Conservation (phyloP, 2,113 vertebrate genomes). For the Bubo blakistoni region DNA sequence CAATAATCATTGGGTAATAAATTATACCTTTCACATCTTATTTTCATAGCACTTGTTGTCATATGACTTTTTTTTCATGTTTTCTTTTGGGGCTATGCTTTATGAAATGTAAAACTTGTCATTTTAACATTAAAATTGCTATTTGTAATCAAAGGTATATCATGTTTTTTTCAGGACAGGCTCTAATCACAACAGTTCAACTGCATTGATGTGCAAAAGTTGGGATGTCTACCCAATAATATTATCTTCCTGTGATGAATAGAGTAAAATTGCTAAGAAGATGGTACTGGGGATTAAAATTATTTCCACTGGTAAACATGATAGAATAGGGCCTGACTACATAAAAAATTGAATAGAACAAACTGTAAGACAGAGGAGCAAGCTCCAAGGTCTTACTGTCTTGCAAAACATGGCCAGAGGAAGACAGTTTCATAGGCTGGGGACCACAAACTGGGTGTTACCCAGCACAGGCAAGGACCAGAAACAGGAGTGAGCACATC, state of each 20-base stretch:
- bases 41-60: background rate
- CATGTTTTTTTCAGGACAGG: background rate
- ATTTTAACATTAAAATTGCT: background rate
- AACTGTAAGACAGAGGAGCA: background rate
- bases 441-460: accelerated
- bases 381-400: accelerated
- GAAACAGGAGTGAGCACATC: background rate
- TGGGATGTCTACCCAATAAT: background rate
- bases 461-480: background rate
- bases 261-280: background rate
- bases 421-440: background rate
- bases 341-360: background rate
- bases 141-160: background rate
- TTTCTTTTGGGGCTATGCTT: background rate
- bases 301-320: background rate
- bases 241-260: background rate
- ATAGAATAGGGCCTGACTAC: background rate
- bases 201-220: background rate
- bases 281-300: background rate
- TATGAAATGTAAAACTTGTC: background rate
- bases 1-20: background rate
- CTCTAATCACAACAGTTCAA: background rate
- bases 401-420: background rate
- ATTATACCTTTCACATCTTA: background rate
- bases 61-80: background rate